Conservation (phyloP, 1,140 invertebrate species). For the Stegodyphus mimosarum region DNA sequence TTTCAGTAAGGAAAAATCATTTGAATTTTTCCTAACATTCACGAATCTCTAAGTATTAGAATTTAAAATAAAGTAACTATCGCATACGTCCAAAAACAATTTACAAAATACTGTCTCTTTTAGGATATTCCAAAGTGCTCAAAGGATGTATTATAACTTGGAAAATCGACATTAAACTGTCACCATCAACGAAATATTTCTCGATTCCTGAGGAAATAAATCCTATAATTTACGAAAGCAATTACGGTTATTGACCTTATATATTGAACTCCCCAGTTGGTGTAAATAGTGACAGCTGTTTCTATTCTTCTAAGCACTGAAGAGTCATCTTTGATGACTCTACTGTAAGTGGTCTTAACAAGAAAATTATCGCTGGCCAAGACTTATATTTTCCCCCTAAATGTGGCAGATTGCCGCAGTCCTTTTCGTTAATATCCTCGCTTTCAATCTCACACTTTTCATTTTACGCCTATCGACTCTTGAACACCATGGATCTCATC, state of each 20-base stretch:
- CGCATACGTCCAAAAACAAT: too few species aligned
- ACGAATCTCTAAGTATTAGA: too few species aligned
- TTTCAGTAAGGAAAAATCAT: too few species aligned
- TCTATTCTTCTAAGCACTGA: conserved; percentile 41
- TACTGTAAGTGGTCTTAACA: conserved; percentile 47
- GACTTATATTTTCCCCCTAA: conserved; percentile 28
- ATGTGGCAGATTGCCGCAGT: conserved; percentile 26
- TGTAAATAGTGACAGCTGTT: conserved; percentile 42
- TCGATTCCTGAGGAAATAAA: not conserved
- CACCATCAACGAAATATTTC: not conserved
- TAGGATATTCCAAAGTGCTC: too few species aligned
- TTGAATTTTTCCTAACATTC: too few species aligned
- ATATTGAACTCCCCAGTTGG: conserved; percentile 25
- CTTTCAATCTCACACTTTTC: conserved; percentile 28
- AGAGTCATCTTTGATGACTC: conserved; percentile 34
- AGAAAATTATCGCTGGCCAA: conserved; percentile 33
- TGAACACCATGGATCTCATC: not conserved
- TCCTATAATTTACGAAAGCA: conserved; percentile 34
- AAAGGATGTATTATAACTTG: too few species aligned
- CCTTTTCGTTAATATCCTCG: not conserved
- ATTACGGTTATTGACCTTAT: conserved; percentile 41
- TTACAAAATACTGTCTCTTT: too few species aligned
- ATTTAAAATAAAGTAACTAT: too few species aligned
- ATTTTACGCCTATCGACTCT: conserved; percentile 46
- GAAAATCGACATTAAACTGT: too few species aligned